Conservation (phyloP, 2,888 invertebrate species). For the Acheta domesticus region DNA sequence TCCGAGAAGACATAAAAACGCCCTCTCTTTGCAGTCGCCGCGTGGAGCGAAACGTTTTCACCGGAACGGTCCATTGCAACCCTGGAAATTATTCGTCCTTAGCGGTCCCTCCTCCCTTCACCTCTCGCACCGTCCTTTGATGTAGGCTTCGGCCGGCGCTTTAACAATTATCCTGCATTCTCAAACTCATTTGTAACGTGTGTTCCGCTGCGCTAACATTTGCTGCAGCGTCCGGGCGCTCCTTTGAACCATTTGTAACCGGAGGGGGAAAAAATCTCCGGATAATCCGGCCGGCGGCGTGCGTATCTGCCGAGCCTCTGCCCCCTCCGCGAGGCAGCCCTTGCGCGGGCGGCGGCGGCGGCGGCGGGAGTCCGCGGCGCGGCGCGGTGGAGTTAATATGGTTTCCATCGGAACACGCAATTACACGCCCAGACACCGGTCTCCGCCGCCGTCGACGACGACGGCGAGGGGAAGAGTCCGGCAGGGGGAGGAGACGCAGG, state of each 20-base stretch:
- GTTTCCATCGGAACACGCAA: constrained; percentile 35
- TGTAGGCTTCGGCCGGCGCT: background rate
- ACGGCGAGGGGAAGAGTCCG: background rate
- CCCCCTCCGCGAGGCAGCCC: background rate
- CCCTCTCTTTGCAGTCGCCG: too few species aligned
- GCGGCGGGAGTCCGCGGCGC: background rate
- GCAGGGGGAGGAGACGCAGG: background rate
- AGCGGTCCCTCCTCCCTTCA: background rate
- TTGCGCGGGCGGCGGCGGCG: background rate
- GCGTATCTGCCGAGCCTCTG: background rate
- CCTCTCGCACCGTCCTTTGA: background rate
- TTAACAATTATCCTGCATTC: constrained; percentile 18
- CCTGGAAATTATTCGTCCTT: too few species aligned
- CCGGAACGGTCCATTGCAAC: too few species aligned
- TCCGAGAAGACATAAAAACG: too few species aligned
- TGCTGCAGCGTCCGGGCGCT: background rate
- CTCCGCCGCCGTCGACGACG: background rate
- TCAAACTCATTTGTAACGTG: constrained; percentile 10
- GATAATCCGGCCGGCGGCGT: background rate
- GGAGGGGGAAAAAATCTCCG: background rate
- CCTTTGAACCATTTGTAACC: constrained; percentile 5
- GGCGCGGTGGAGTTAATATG: constrained; percentile 30
- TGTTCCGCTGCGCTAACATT: background rate
- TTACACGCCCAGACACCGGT: constrained; percentile 29
- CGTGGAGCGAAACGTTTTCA: too few species aligned